phyloP scores from a whole-genome alignment of 2,888 invertebrate species.

The Deilephila elpenor region DNA sequence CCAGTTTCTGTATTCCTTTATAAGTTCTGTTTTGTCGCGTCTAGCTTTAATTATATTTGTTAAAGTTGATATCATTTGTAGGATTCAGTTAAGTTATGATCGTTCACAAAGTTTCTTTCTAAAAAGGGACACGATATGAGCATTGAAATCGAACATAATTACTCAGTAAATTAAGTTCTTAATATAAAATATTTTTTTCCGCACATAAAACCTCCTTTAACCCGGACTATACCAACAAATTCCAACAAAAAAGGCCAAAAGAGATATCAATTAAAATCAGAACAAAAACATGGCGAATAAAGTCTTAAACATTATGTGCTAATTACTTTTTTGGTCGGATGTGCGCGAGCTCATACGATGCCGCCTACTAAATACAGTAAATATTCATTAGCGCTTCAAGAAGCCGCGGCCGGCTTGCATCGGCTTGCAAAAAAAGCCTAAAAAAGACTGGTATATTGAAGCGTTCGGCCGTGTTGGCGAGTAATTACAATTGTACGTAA shows the following conservation, averaged over 20 bases:
- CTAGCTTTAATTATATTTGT: not conserved
- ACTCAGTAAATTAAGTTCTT: too few species aligned
- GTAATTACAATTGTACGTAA: constrained; percentile 46
- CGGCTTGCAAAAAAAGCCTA: constrained; percentile 44
- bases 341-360: constrained; percentile 40
- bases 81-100: too few species aligned
- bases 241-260: constrained; percentile 34
- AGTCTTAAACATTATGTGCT: constrained; percentile 49
- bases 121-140: too few species aligned
- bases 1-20: constrained; percentile 22
- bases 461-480: constrained; percentile 46
- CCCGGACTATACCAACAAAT: not conserved
- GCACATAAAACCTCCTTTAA: not conserved
- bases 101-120: too few species aligned
- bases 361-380: constrained; percentile 58
- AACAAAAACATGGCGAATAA: constrained; percentile 33
- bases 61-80: not conserved
- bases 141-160: too few species aligned
- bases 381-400: constrained; percentile 63
- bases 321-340: constrained; percentile 49
- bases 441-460: constrained; percentile 39
- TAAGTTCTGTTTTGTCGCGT: not conserved
- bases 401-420: constrained; percentile 52
- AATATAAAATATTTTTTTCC: not conserved
- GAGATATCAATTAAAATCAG: constrained; percentile 46